These are phyloP conservation scores for Hydractinia symbiolongicarpus DNA, from an alignment of 30 jellyfish, hydroid and myxozoan species.

Conservation along the genomic window DNA sequence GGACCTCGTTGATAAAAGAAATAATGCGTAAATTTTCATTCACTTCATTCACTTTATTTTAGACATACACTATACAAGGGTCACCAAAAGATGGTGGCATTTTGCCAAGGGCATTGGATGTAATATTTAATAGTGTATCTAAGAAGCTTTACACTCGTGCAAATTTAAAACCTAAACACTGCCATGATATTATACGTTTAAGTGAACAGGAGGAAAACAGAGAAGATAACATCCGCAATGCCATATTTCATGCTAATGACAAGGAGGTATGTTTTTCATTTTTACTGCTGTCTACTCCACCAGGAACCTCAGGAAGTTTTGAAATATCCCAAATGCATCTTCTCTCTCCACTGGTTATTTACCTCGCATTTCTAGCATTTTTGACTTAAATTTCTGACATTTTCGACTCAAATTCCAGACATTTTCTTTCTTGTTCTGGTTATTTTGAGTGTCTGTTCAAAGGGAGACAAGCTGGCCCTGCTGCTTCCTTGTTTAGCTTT, in stretches of 20 bases:
- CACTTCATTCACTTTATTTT: background rate
- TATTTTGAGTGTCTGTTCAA: too few species aligned
- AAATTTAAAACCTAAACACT: slow-evolving; percentile 65
- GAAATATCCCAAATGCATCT: too few species aligned
- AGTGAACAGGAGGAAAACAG: slow-evolving; percentile 49
- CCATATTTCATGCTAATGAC: slow-evolving; percentile 60
- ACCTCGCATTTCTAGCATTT: too few species aligned
- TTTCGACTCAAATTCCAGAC: too few species aligned
- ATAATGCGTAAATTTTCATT: too few species aligned
- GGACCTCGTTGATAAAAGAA: too few species aligned
- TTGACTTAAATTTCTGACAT: too few species aligned
- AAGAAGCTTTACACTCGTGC: slow-evolving; percentile 48
- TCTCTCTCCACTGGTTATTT: too few species aligned
- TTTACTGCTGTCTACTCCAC: background rate
- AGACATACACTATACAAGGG: slow-evolving; percentile 98
- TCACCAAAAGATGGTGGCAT: slow-evolving; percentile 92
- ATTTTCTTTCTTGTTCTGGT: too few species aligned
- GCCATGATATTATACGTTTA: slow-evolving; percentile 58
- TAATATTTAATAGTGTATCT: slow-evolving; percentile 72
- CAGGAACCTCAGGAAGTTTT: too few species aligned
- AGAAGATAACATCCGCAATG: slow-evolving; percentile 60
- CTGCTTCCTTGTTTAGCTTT: too few species aligned
- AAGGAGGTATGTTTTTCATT: slow-evolving; percentile 27
- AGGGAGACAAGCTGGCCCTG: too few species aligned
- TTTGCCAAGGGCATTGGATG: slow-evolving; percentile 91